phyloP scores from a whole-genome alignment of 2,797 vertebrate species.

The Sternotherus odoratus region DNA sequence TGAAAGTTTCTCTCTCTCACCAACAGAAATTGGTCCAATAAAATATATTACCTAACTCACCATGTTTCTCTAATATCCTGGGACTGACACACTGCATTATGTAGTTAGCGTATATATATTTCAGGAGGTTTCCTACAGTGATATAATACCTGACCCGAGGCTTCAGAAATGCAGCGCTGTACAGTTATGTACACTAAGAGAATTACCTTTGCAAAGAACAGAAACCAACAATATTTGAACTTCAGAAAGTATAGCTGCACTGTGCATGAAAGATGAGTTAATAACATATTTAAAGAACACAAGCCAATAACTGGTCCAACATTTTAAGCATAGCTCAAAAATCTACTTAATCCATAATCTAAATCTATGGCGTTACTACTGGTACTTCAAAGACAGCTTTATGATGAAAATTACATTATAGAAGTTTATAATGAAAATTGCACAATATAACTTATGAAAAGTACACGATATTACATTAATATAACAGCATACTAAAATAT shows the following conservation, averaged over 20 bases:
- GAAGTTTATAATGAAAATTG: background rate
- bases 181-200: background rate
- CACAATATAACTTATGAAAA: background rate
- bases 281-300: accelerated
- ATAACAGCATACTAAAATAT: accelerated
- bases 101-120: no score
- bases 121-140: no score
- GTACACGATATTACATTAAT: no score
- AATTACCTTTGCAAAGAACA: background rate
- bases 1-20: no score
- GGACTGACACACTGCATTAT: no score
- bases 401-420: accelerated
- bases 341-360: accelerated
- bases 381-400: background rate
- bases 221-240: accelerated
- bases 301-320: accelerated
- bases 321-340: background rate
- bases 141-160: no score
- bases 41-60: no score
- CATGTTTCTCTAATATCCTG: no score
- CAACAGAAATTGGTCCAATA: no score
- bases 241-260: background rate
- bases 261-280: accelerated
- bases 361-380: background rate
- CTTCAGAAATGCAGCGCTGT: background rate